phyloP scores from a whole-genome alignment of 2,888 invertebrate genomes.

The Empis livida region DNA sequence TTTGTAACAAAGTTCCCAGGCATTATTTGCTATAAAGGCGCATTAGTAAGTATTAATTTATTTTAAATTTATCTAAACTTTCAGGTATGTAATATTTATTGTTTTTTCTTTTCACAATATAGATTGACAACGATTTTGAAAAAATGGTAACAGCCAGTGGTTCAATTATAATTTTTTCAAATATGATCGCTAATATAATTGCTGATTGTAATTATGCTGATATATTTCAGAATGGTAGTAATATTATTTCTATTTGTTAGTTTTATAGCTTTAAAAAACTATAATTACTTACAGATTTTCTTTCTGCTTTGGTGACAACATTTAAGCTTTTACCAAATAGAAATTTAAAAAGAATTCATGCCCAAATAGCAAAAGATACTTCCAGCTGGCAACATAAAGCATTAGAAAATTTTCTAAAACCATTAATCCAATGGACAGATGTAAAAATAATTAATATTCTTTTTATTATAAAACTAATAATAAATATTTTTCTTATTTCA shows the following conservation, averaged over 20 bases:
- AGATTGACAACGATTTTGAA: not conserved
- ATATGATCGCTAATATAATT: not conserved
- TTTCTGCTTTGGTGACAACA: not conserved
- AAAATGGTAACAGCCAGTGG: not conserved
- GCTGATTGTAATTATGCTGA: not conserved
- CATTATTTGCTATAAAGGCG: not conserved
- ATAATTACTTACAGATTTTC: not conserved
- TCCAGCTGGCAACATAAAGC: not conserved
- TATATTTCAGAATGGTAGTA: not conserved
- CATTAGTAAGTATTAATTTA: not conserved
- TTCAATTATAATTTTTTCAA: not conserved
- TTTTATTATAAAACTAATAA: not conserved
- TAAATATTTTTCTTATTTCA: not conserved
- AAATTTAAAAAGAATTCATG: not conserved
- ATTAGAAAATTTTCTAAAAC: not conserved
- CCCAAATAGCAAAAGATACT: not conserved
- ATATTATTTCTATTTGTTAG: not conserved
- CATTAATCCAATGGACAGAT: not conserved
- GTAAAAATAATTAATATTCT: not conserved
- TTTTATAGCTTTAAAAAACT: not conserved
- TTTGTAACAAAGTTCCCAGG: not conserved
- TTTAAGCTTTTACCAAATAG: not conserved
- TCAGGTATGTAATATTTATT: not conserved
- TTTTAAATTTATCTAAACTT: not conserved
- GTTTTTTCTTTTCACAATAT: not conserved